Evolutionary conservation across 2,888 invertebrate species (phyloP), one percentile per base, ranked within the genome.

Genomic region (Epirrita christyi): DNA sequence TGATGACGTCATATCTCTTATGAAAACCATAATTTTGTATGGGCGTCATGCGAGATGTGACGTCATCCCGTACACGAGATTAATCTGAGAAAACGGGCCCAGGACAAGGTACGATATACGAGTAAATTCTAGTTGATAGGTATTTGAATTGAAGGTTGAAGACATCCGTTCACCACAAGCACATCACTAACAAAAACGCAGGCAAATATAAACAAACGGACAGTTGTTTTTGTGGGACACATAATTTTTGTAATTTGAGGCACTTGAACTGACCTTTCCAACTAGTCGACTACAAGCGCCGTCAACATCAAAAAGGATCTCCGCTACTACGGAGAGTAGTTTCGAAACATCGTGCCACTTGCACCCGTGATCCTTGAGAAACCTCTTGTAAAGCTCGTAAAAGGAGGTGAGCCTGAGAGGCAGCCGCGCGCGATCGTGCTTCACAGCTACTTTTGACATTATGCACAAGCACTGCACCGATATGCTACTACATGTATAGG

Each of bases 331-430:
- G 52, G 83, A 80, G 64, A 92, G 78, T 45, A 92, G 76, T 81
- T 91, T 91, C 47, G 89, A 76, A 63, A 92, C 76, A 76, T 92
- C 91, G 70, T 89, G 90, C 92, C 91, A 92, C 72, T 86, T 88
- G 80, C 88, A 91, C 60, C 88, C 84, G 76, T 90, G 88, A 64
- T 90, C 90, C 81, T 91, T 89, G 64, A 92, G 85, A 78, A 92
- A 86, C 69, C 85, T 81, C 71, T 85, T 90, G 77, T 91, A 92
- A 41, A 92, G 78, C 62, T 88, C 88, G 69, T 85, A 89, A 72
- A 91, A 89, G 61, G 90, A 90, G 57, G 79, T 72, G 55, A 90
- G 72, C 55, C 83, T 81, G 36, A 88, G 76, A 34, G 88, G 85
- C 59, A 83, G 61, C 58, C 80, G 80, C 41, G 77, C 63, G 27